These are phyloP conservation scores for Oxystoma pomonae DNA, from an alignment of 2,888 invertebrate genomes.

Conservation along the genomic window DNA sequence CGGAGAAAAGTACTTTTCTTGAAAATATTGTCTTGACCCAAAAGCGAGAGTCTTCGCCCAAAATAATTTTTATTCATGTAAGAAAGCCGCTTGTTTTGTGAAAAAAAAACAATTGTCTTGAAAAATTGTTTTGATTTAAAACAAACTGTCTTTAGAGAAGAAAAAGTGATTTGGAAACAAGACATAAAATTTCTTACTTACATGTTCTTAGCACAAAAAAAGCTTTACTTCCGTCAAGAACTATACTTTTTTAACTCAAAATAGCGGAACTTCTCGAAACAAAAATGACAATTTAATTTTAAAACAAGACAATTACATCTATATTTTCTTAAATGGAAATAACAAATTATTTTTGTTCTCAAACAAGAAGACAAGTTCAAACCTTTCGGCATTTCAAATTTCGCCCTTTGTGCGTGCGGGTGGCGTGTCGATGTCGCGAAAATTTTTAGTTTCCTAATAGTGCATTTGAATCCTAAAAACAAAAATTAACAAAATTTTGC, in stretches of 20 bases:
- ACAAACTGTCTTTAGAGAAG: neutral
- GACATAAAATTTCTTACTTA: neutral
- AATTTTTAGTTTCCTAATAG: no score
- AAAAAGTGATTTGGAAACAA: neutral
- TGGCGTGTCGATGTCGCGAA: no score
- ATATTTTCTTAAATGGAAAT: no score
- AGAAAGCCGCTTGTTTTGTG: neutral
- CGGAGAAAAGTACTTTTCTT: neutral
- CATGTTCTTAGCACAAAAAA: neutral
- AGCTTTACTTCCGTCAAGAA: neutral
- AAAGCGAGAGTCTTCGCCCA: neutral
- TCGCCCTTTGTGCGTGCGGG: no score
- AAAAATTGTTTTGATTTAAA: neutral
- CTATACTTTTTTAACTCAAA: neutral
- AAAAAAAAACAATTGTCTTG: neutral
- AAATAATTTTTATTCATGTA: neutral
- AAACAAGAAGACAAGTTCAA: no score
- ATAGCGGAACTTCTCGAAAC: neutral
- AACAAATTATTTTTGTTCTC: no score
- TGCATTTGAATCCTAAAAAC: no score
- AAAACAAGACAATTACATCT: no score
- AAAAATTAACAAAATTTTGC: no score
- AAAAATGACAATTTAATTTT: neutral
- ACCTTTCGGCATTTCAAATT: no score
- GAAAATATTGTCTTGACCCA: neutral